phyloP scores from a whole-genome alignment of 2,888 invertebrate species.

The Trissolcus brochymenae region DNA sequence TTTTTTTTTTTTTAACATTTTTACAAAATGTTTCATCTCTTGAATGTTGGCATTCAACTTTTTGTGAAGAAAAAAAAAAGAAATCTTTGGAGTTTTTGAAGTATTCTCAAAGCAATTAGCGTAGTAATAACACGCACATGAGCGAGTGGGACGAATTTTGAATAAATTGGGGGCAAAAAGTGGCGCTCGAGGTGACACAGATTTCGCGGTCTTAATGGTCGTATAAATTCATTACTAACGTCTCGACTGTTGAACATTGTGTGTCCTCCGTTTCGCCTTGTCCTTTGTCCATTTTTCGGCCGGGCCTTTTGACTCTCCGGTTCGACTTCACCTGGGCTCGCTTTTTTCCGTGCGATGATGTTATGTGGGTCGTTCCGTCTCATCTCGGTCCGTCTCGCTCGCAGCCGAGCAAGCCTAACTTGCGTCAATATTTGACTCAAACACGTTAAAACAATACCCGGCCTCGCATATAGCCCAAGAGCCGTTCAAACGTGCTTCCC shows the following conservation, averaged over 20 bases:
- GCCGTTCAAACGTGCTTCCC: conserved; percentile 73
- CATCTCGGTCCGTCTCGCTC: conserved; percentile 65
- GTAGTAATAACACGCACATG: conserved; percentile 3
- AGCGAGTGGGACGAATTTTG: conserved; percentile 20
- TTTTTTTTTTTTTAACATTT: too few relatives aligned
- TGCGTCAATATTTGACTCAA: conserved; percentile 76
- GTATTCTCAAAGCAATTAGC: conserved; percentile 15
- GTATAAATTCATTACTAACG: conserved; percentile 42
- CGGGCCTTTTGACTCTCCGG: conserved; percentile 28
- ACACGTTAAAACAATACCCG: conserved; percentile 76
- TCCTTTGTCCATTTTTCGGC: conserved; percentile 41
- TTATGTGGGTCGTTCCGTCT: conserved; percentile 72
- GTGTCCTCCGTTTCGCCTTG: background rate
- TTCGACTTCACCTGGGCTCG: conserved; percentile 24
- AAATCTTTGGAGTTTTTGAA: too few relatives aligned
- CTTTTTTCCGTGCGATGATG: conserved; percentile 47
- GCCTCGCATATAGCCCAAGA: conserved; percentile 66
- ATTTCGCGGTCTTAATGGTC: conserved; percentile 33
- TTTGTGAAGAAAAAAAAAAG: too few relatives aligned
- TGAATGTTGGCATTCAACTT: too few relatives aligned
- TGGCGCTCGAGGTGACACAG: conserved; percentile 45
- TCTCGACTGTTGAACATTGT: background rate
- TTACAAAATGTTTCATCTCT: too few relatives aligned
- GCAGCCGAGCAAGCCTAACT: conserved; percentile 70
- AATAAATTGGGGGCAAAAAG: conserved; percentile 35